Conservation (phyloP, 2,113 vertebrate species). For the Bubo blakistoni region DNA sequence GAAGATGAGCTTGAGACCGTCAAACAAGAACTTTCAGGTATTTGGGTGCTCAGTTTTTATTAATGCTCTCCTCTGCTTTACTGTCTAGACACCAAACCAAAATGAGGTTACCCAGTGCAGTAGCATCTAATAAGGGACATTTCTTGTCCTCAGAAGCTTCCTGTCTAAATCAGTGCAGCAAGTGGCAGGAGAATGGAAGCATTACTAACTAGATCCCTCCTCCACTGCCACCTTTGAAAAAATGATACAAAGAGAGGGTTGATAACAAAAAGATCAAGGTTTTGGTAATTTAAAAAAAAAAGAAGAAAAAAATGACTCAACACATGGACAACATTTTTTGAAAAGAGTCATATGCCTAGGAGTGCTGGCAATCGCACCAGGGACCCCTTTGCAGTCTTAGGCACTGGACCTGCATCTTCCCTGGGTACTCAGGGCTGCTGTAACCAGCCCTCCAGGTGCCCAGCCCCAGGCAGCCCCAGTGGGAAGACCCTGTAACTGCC, state of each 20-base stretch:
- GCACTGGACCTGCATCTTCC: not conserved
- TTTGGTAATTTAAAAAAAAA: not conserved
- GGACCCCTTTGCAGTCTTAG: not conserved
- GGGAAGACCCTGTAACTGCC: not conserved
- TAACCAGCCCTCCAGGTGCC: not conserved
- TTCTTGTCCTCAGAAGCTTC: not conserved
- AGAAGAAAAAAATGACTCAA: not conserved
- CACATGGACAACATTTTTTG: not conserved
- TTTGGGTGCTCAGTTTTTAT: not conserved
- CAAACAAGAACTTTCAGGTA: not conserved
- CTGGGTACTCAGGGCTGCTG: not conserved
- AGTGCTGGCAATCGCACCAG: not conserved
- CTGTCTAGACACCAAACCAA: slow-evolving; percentile 20
- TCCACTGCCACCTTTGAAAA: not conserved
- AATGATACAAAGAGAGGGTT: not conserved
- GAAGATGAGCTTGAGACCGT: not conserved
- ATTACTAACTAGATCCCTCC: not conserved
- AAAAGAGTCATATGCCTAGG: not conserved
- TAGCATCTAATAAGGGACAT: not conserved
- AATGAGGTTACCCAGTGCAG: not conserved
- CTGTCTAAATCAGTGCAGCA: not conserved
- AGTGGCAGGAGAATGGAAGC: not conserved
- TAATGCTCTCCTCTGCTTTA: not conserved
- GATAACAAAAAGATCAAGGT: not conserved
- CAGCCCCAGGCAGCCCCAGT: not conserved